Evolutionary conservation across 2,113 vertebrate species (phyloP), one percentile per base, ranked within the genome.

Genomic region (Copsychus sechellarum): DNA sequence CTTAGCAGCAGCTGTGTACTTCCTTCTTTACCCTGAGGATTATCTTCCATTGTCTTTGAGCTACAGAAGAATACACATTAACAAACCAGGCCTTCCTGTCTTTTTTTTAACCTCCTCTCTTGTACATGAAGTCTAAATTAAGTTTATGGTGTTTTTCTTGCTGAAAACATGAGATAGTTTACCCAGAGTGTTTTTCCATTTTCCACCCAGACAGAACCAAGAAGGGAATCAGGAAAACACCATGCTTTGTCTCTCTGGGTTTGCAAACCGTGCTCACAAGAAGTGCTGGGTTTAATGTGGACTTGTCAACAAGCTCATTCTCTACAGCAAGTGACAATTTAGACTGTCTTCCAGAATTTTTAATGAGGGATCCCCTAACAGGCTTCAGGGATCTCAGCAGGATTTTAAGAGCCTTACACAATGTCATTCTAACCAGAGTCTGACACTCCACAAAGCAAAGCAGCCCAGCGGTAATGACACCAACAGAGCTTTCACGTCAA

Each of bases 291-390:
- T 61, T 91, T 86, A 48, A 91, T 31, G 36, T 2, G 3, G 58
- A 53, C 88, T 89, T 78, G 87, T 86, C 90, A 95, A 91, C 81
- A 93, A 73, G 45, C 69, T 86, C 62, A 40, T 84, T 61, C 60
- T 84, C 50, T 89, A 21, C 81, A 94, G 72, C 5, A 1, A 93
- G 31, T 73, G 69, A 93, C 84, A 80, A 51, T 79, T 88, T 7
- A 82, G 33, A 86, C 43, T 47, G 34, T 42, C 83, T 91, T 81
- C 58, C 73, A 89, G 78, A 67, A 89, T 81, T 89, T 89, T 78
- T 86, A 89, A 91, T n/a, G 58, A 69, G 50, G 77, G 50, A 86
- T 90, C 67, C 53, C 90, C 54, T 69, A 80, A 53, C 54, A 83
- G 36, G 58, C 84, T 94, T 47, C 87, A 91, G 54, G 22, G 64